Conservation (phyloP, 2,113 vertebrate genomes). For the Chiloscyllium plagiosum region DNA sequence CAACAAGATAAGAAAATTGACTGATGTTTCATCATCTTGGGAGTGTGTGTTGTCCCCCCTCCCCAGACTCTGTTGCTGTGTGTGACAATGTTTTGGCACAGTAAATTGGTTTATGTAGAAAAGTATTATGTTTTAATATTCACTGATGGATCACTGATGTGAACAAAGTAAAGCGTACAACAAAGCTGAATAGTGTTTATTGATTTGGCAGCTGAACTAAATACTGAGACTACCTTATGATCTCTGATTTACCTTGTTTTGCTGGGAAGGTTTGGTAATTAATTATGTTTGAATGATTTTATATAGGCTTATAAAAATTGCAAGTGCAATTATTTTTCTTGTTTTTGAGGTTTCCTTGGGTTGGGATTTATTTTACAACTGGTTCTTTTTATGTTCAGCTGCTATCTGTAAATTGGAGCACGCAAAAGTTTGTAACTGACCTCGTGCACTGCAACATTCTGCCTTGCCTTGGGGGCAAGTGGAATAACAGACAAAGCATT, state of each 20-base stretch:
- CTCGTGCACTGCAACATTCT: neutral
- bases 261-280: neutral
- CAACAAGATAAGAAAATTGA: neutral
- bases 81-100: neutral
- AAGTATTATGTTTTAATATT: neutral
- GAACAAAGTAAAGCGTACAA: conserved; percentile 1
- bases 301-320: neutral
- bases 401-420: neutral
- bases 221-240: too few relatives aligned
- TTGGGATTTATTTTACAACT: neutral
- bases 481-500: neutral
- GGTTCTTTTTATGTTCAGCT: neutral
- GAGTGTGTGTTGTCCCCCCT: neutral
- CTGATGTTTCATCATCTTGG: neutral
- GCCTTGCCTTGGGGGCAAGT: neutral
- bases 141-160: neutral
- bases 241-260: neutral
- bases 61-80: neutral
- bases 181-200: neutral
- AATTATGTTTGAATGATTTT: neutral
- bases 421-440: neutral
- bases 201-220: neutral
- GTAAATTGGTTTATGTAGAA: neutral
- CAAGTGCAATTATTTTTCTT: neutral
- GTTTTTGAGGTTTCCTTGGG: neutral